Evolutionary conservation across 2,888 invertebrate genomes (phyloP).

Genomic region (Pterobdella sp.): DNA sequence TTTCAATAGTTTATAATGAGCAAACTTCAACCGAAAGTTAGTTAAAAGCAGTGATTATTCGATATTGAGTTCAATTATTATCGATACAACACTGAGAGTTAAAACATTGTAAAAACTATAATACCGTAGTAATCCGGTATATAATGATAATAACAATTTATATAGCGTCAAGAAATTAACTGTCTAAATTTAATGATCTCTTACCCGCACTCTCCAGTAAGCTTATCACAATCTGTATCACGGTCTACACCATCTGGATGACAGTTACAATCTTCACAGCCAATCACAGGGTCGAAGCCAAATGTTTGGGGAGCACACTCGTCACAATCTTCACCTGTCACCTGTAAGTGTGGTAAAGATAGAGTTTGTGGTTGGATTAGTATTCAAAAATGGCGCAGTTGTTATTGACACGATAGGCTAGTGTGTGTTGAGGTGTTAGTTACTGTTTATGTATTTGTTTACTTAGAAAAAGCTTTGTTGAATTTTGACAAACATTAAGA

Average conservation of each 20-base stretch:
- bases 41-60: not conserved
- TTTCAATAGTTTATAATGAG: not conserved
- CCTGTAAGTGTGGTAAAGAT: no score
- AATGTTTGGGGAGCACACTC: constrained; percentile 73
- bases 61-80: not conserved
- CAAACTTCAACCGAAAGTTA: no score
- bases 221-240: constrained; percentile 75
- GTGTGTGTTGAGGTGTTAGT: no score
- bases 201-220: constrained; percentile 67
- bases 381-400: no score
- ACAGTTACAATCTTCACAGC: constrained; percentile 90
- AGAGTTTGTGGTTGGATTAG: no score
- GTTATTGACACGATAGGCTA: no score
- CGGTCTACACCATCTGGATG: constrained; percentile 72
- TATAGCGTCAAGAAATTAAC: no score
- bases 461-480: no score
- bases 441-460: no score
- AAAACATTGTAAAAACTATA: not conserved
- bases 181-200: no score
- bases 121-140: not conserved
- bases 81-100: no score
- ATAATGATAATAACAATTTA: not conserved
- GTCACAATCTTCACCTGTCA: constrained; percentile 80
- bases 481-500: no score
- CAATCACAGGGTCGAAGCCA: constrained; percentile 71